These are phyloP conservation scores for Xestia sexstrigata DNA, from an alignment of 2,888 invertebrate species.

Conservation along the genomic window DNA sequence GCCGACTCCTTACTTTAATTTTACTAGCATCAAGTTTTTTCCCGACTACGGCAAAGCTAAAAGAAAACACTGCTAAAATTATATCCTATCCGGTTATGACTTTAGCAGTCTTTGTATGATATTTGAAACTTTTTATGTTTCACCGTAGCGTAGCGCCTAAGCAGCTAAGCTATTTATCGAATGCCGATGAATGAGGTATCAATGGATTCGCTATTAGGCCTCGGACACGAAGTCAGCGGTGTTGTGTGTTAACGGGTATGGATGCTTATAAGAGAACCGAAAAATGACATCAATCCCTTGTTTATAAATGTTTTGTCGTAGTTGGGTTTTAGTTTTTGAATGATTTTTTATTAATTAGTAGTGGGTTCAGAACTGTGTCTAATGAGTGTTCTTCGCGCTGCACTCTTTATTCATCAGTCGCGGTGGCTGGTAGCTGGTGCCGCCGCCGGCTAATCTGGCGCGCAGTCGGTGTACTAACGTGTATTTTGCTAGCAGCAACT, in stretches of 20 bases:
- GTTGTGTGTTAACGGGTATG: too few relatives aligned
- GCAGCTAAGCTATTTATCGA: neutral
- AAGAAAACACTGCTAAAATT: neutral
- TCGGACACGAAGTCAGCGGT: too few relatives aligned
- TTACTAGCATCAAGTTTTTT: too few relatives aligned
- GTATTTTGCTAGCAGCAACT: slow-evolving; percentile 56
- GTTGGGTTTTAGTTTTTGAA: neutral
- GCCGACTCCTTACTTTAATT: neutral
- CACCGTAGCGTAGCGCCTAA: neutral
- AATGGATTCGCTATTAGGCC: neutral
- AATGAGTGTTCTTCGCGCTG: neutral
- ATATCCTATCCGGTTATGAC: too few relatives aligned
- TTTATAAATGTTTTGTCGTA: neutral
- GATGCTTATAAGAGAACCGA: too few relatives aligned
- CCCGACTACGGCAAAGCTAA: neutral
- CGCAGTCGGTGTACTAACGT: slow-evolving; percentile 12
- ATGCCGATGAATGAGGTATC: neutral
- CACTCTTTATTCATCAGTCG: slow-evolving; percentile 7
- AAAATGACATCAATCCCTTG: neutral
- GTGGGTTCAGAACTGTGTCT: neutral
- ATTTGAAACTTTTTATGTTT: neutral
- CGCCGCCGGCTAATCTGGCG: neutral
- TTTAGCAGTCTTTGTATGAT: neutral
- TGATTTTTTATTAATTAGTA: neutral
- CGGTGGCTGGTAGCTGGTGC: neutral